A percentile compares a stretch with the other conserved stretches of the same genome.
phyloP scores from a whole-genome alignment of 2,797 vertebrate species.

The Liparis tanakae region DNA sequence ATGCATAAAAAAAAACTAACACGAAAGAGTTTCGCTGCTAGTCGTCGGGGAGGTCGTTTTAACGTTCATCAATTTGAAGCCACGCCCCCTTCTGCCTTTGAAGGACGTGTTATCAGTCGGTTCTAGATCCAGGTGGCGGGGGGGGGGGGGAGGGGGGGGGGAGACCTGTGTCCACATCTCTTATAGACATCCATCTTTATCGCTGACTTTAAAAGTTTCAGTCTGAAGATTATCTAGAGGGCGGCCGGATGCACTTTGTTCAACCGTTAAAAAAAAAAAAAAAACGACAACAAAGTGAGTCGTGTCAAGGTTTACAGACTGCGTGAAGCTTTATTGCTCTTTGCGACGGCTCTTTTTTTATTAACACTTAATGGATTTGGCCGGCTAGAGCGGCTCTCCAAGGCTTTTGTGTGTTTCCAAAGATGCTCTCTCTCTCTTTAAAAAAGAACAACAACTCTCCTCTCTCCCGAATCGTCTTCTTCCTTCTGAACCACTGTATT shows the following conservation, averaged over 20 bases:
- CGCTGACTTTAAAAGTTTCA: conserved; percentile 6
- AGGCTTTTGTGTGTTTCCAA: conserved; percentile 47
- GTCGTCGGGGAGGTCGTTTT: neutral
- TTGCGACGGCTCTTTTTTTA: conserved; percentile 51
- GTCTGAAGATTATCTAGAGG: conserved; percentile 18
- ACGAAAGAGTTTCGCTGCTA: neutral
- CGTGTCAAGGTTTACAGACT: conserved; percentile 42
- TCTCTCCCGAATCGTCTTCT: conserved; percentile 1
- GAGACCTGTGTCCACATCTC: neutral
- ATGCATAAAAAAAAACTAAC: neutral
- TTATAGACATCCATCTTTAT: neutral
- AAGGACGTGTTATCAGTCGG: neutral
- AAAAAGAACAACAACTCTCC: too few relatives aligned
- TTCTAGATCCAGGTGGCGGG: neutral
- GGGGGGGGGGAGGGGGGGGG: neutral
- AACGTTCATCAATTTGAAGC: neutral
- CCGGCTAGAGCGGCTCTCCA: conserved; percentile 18
- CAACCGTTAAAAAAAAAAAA: conserved; percentile 27
- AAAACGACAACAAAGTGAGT: conserved; percentile 32
- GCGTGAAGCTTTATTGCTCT: conserved; percentile 39
- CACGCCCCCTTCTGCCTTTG: neutral
- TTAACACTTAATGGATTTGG: conserved; percentile 60
- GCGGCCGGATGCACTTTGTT: conserved; percentile 18
- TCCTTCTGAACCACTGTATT: conserved; percentile 42
- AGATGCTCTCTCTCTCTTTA: conserved; percentile 31